Base-by-base conservation (phyloP, 2,888 invertebrate genomes). In the Cryptocephalus primarius region DNA sequence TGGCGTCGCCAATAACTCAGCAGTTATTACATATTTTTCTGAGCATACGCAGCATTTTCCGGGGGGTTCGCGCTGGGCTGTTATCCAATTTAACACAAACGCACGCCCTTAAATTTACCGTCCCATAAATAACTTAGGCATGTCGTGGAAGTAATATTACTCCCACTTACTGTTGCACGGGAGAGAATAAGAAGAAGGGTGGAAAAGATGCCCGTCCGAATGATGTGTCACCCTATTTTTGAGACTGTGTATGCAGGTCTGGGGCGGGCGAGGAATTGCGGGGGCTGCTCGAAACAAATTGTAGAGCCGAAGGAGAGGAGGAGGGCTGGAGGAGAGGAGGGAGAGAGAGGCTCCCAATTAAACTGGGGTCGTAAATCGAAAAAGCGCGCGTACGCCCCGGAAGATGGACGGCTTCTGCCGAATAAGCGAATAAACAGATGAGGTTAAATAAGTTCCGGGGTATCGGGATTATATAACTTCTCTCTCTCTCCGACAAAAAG, bases 101-200 rank as follows among this genome's bases (percentile, higher is more conserved):
- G 63, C 63, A 57, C 67, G 65, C 68, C 68, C 67, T 48, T 62
- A 65, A 65, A 67, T 67, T 64, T 66, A 66, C 64, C 64, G 64
- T 67, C 63, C 62, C 65, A 65, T 69, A 70, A 68, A 70, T 70
- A 70, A 70, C 66, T 69, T 67, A 66, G 67, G 64, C 66, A 66
- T 63, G 65, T 66, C 65, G 66, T 66, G 66, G 66, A 66, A 66
- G 66, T 64, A 66, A 68, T 68, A 69, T 68, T 68, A 65, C 69
- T 67, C 66, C 63, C 64, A 66, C 67, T 67, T 63, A 64, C 63
- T 65, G 64, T 64, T 61, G 64, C 62, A 62, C 61, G 60, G 58
- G 58, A 61, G 59, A 64, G 64, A 65, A 65, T 63, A 64, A 62
- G 64, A 62, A 61, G 40, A 40, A 40, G 40, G 40, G 40, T 14